A percentile compares a stretch with the other conserved stretches of the same genome.
Evolutionary conservation across 2,113 vertebrate genomes (phyloP).

Genomic region (Mormyrus lacerda): DNA sequence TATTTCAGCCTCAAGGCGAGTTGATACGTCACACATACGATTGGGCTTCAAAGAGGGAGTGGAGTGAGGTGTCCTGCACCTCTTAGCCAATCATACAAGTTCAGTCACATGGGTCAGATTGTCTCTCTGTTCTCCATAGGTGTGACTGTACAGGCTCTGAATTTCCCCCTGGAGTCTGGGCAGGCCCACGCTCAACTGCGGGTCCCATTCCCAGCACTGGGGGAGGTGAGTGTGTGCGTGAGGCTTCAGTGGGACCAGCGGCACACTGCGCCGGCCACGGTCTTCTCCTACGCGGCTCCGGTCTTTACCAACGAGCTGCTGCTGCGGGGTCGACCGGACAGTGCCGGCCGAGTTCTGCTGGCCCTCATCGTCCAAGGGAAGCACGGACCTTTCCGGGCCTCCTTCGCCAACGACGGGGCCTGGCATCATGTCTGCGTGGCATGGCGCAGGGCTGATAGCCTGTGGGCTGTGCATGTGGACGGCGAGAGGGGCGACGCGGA

Average conservation of each 20-base stretch:
- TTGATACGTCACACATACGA: neutral
- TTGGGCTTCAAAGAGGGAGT: neutral
- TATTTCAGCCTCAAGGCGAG: neutral
- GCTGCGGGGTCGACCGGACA: conserved; percentile 63
- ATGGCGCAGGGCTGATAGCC: conserved; percentile 58
- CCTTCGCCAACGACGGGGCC: conserved; percentile 60
- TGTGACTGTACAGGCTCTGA: conserved; percentile 48
- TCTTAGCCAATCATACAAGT: neutral
- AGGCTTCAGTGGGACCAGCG: conserved; percentile 72
- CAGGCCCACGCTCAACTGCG: conserved; percentile 63
- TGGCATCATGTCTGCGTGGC: conserved; percentile 84
- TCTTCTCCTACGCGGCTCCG: conserved; percentile 74
- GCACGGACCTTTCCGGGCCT: conserved; percentile 67
- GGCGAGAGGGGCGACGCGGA: conserved; percentile 56
- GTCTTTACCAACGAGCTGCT: conserved; percentile 76
- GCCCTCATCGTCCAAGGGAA: conserved; percentile 75
- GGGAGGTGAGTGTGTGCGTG: conserved; percentile 66
- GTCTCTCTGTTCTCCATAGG: conserved; percentile 32
- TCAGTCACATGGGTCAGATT: neutral
- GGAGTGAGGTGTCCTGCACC: neutral
- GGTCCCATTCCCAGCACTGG: conserved; percentile 55
- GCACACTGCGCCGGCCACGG: conserved; percentile 55
- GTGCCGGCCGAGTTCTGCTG: conserved; percentile 57
- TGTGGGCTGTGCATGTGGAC: conserved; percentile 68
- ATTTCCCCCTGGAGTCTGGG: conserved; percentile 63